Evolutionary conservation across 2,888 invertebrate genomes (phyloP), one percentile per base, ranked within the genome.

Genomic region (Oscheius sp.): DNA sequence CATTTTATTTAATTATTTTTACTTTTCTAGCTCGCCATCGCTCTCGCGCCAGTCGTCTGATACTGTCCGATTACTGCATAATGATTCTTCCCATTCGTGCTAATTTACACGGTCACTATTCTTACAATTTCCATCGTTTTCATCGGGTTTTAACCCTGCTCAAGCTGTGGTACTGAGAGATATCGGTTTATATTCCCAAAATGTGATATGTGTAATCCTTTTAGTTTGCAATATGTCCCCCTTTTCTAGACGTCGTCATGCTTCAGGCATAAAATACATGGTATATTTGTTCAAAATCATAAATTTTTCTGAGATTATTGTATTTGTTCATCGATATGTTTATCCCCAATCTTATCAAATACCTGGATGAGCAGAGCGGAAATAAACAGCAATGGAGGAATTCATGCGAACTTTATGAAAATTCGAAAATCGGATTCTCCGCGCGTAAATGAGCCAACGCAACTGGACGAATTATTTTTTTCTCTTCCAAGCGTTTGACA

Each of bases 1-100:
- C 45, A 9, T 23, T 21, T 49, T 7, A n/a, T 23, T 68, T 18
- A 2, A 55, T 21, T 41, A n/a, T 69, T 12, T 1, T 2, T 41
- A 35, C 46, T 53, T 43, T 49, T 53, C 29, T 27, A 68, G 61
- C 27, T 69, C 59, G 16, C 59, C 61, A 12, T 58, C 74, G 0
- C 78, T 74, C 41, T 78, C 81, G 9, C 70, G 81, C 21, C 81
- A 81, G 52, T 76, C 76, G 12, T 81, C 81, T 5, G 81, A 81
- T 59, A 77, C 79, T 5, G 73, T 76, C 29, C 73, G 78, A 16
- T 72, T 81, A n/a, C 72, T 81, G 49, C 71, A 52, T 52, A 69
- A 66, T 52, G 52, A 66, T 27, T 52, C n/a, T n/a, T n/a, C 49
- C 49, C 69, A 70, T 45, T 45, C 61, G 52, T 72, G 64, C 25